Evolutionary conservation across 1,140 invertebrate genomes (phyloP).

Genomic region (Drosophila sproati): DNA sequence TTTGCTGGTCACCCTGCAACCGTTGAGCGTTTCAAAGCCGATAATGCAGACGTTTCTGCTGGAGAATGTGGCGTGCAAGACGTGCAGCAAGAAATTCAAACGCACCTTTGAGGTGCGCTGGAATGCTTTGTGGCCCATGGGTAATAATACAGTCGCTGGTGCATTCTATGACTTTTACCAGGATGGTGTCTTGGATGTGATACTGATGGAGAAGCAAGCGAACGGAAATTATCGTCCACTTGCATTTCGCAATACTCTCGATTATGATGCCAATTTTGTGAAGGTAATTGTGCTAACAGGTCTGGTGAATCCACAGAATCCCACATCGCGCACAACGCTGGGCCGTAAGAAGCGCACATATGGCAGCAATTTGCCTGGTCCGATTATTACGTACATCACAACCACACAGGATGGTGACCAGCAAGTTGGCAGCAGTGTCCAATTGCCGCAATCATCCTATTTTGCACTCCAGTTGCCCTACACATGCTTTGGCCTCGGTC

Average conservation of each 20-base stretch:
- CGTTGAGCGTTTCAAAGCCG: constrained; percentile 84
- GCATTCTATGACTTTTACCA: constrained; percentile 97
- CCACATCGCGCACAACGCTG: constrained; percentile 89
- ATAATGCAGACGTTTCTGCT: constrained; percentile 89
- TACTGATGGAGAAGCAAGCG: constrained; percentile 88
- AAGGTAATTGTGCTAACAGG: constrained; percentile 97
- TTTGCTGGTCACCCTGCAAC: constrained; percentile 91
- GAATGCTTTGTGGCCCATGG: constrained; percentile 89
- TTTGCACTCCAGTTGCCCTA: constrained; percentile 97
- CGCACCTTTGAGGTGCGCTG: constrained; percentile 92
- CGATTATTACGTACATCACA: constrained; percentile 93
- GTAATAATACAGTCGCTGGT: constrained; percentile 91
- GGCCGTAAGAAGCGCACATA: constrained; percentile 92
- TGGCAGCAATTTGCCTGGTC: constrained; percentile 95
- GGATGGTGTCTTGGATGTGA: constrained; percentile 92
- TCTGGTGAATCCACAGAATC: constrained; percentile 89
- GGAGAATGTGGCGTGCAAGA: constrained; percentile 89
- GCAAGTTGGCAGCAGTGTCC: constrained; percentile 91
- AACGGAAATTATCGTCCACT: constrained; percentile 85
- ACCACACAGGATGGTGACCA: constrained; percentile 92
- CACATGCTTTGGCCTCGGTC: constrained; percentile 96
- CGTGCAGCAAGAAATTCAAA: constrained; percentile 85
- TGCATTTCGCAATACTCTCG: constrained; percentile 94
- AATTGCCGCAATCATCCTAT: constrained; percentile 96
- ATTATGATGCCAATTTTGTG: constrained; percentile 97